Evolutionary conservation across 1,140 invertebrate species (phyloP), one percentile per base, ranked within the genome.

Genomic region (Capitella teleta): DNA sequence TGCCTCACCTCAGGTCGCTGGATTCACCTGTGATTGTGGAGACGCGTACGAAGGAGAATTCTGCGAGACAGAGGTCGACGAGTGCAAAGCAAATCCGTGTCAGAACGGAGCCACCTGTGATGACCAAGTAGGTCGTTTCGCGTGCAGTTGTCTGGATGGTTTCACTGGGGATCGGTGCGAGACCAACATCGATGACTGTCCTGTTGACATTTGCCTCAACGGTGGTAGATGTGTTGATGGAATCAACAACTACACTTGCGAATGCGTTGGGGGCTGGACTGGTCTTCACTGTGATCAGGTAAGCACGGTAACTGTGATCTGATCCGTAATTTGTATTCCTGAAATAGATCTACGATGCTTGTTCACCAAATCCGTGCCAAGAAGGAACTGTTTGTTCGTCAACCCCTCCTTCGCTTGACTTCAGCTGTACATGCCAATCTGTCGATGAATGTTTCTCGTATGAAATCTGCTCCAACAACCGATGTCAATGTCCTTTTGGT

Each of bases 81-180:
- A 62, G 16, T 65, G 63, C 49, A 77, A 78, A 0, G 83, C 83
- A 5, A 82, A 80, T 57, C 89, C 90, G 0, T 96, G 91, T 62
- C 81, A 89, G 60, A 93, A 96, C 60, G 82, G 83, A 1, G 90
- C 87, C 0, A 87, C 83, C 0, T 96, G 92, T 63, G 78, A 44
- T 1, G 58, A 63, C 46, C 41, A 12, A 25, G 45, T 57, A 4
- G 52, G 53, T 26, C 47, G 51, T n/a, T 67, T 65, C 37, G 28
- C 48, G 10, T 92, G 87, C 68, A 69, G 77, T 0, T 94, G 90
- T 64, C 77, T 79, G 1, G 61, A 23, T 12, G 51, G 45, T 47
- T 46, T 36, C 45, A 41, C 25, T 25, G 51, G 51, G 28, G n/a
- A 12, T 16, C 32, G 45, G 2, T 52, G 51, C 34, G 45, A 52